A percentile compares a stretch with the other conserved stretches of the same genome.
phyloP scores from a whole-genome alignment of 2,888 invertebrate genomes.

The Eupithecia insigniata region DNA sequence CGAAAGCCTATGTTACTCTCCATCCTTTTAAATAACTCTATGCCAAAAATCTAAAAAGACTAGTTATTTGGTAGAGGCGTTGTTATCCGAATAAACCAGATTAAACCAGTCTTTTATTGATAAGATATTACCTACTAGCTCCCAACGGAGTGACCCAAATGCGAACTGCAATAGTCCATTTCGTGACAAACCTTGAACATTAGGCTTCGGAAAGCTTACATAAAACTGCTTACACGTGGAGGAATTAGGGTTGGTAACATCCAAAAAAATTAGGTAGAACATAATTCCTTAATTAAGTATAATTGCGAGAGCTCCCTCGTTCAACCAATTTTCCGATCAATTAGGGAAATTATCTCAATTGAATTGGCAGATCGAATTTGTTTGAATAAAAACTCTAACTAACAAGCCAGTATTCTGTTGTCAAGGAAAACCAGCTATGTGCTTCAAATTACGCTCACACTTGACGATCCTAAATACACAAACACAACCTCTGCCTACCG shows the following conservation, averaged over 20 bases:
- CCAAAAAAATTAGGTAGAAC: neutral
- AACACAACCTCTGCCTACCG: constrained; percentile 55
- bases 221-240: constrained; percentile 3
- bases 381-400: neutral
- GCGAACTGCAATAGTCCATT: constrained; percentile 55
- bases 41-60: too few species aligned
- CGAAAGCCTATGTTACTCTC: too few species aligned
- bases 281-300: neutral
- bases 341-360: neutral
- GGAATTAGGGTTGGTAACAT: neutral
- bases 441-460: constrained; percentile 47
- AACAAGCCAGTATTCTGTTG: constrained; percentile 20
- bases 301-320: neutral
- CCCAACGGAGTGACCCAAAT: constrained; percentile 58
- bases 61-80: neutral
- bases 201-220: constrained; percentile 31
- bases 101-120: neutral
- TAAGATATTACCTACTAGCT: neutral
- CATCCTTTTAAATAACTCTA: too few species aligned
- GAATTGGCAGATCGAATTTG: neutral
- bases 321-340: neutral
- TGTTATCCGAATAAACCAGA: neutral
- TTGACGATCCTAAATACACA: constrained; percentile 45
- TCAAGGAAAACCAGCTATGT: constrained; percentile 42
- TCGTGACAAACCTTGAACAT: constrained; percentile 8